These are phyloP conservation scores for Varanus salvator DNA, from an alignment of 2,113 vertebrate genomes.

Conservation along the genomic window DNA sequence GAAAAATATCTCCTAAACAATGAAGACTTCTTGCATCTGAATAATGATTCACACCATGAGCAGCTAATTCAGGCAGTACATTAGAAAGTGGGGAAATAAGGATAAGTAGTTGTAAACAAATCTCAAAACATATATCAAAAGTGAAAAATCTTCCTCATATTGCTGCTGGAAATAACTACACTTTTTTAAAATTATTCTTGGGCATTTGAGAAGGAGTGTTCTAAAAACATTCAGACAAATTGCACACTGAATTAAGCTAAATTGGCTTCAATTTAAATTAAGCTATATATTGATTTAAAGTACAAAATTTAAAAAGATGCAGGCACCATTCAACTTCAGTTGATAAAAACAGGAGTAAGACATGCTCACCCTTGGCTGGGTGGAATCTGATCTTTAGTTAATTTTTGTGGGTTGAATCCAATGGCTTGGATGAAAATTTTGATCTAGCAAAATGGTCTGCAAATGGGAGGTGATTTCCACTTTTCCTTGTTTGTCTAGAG, in stretches of 20 bases:
- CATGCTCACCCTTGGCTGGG: background rate
- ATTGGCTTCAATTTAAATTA: background rate
- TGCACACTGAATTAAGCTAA: background rate
- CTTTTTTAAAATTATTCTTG: background rate
- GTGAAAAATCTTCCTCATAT: background rate
- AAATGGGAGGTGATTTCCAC: no score
- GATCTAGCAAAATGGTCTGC: no score
- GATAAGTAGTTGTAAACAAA: background rate
- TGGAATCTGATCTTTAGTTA: background rate
- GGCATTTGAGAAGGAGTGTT: background rate
- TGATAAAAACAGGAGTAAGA: background rate
- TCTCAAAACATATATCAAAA: background rate
- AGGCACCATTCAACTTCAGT: background rate
- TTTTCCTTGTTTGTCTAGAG: no score
- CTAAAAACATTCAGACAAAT: background rate
- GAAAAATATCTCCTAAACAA: background rate
- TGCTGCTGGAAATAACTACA: background rate
- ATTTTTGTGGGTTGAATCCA: background rate
- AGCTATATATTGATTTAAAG: background rate
- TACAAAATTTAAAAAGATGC: background rate
- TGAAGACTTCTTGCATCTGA: background rate
- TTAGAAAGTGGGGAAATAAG: background rate
- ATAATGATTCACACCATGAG: background rate
- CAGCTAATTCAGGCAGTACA: background rate
- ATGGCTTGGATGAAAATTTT: no score